These are phyloP conservation scores for Camponotus floridanus DNA, from an alignment of 1,140 invertebrate genomes.

Conservation along the genomic window DNA sequence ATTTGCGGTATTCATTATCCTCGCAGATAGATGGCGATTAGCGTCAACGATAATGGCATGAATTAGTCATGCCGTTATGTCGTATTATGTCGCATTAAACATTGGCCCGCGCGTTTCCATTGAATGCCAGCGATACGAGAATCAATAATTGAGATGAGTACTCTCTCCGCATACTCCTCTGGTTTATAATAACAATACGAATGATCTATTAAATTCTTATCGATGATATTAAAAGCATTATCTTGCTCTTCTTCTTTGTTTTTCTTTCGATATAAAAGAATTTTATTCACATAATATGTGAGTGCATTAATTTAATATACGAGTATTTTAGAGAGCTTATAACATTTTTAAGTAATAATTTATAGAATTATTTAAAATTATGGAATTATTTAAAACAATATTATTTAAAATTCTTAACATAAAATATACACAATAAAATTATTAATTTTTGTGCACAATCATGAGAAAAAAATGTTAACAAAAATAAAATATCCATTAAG, in stretches of 20 bases:
- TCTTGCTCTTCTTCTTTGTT: neutral
- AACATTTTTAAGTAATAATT: neutral
- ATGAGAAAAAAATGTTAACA: neutral
- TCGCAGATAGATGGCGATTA: constrained; percentile 57
- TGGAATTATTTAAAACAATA: too few species aligned
- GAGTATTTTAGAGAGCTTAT: neutral
- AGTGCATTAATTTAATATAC: neutral
- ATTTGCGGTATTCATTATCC: constrained; percentile 62
- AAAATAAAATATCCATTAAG: neutral
- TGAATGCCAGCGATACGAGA: neutral
- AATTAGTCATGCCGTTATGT: constrained; percentile 52
- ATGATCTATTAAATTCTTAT: neutral
- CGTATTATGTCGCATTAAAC: constrained; percentile 59
- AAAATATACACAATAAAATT: neutral
- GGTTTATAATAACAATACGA: neutral
- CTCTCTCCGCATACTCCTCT: neutral
- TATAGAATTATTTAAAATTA: too few species aligned
- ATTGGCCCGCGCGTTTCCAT: constrained; percentile 29
- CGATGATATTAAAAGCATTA: neutral
- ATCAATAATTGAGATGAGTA: constrained; percentile 44
- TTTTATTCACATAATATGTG: neutral
- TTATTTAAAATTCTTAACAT: neutral
- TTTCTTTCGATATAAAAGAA: neutral
- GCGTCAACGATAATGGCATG: constrained; percentile 50
- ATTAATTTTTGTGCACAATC: neutral